Conservation (phyloP, 2,797 vertebrate species). For the Triplophysa bombifrons region DNA sequence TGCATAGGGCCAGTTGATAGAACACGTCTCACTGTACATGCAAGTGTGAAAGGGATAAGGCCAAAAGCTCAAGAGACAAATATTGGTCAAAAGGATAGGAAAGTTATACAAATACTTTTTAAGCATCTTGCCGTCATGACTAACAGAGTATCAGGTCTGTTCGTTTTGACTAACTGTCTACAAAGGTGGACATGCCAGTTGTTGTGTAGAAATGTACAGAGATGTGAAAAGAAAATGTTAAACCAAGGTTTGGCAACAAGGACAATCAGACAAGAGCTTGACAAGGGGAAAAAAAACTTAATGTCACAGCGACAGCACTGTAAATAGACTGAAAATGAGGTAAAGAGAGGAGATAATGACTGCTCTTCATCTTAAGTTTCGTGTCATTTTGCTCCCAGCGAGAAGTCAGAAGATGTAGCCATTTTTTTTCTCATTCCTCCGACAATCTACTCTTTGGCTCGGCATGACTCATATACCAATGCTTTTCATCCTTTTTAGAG, state of each 20-base stretch:
- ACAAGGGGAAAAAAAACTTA: not conserved
- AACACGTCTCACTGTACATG: too few species aligned
- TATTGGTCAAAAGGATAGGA: not conserved
- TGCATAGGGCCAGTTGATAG: too few species aligned
- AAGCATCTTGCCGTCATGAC: slow-evolving; percentile 12
- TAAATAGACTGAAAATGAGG: slow-evolving; percentile 35
- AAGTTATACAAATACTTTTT: slow-evolving; percentile 22
- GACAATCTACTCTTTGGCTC: slow-evolving; percentile 23
- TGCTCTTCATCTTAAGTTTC: slow-evolving; percentile 20
- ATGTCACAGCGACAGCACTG: slow-evolving; percentile 26
- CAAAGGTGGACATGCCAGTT: not conserved
- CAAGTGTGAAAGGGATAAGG: too few species aligned
- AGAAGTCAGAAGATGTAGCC: slow-evolving; percentile 13
- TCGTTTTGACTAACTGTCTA: not conserved
- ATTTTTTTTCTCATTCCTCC: slow-evolving; percentile 33
- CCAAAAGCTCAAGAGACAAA: slow-evolving; percentile 5
- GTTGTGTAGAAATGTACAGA: not conserved
- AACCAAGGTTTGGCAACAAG: slow-evolving; percentile 35
- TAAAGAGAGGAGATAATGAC: slow-evolving; percentile 32
- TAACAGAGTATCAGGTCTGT: not conserved
- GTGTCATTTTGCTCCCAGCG: slow-evolving; percentile 31
- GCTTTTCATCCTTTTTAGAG: slow-evolving; percentile 52
- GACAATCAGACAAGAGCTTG: slow-evolving; percentile 19
- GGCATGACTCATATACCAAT: slow-evolving; percentile 44
- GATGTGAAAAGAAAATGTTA: slow-evolving; percentile 4